Evolutionary conservation across 2,888 invertebrate genomes (phyloP), one percentile per base, ranked within the genome.

Genomic region (Lepidochitona cinerea): DNA sequence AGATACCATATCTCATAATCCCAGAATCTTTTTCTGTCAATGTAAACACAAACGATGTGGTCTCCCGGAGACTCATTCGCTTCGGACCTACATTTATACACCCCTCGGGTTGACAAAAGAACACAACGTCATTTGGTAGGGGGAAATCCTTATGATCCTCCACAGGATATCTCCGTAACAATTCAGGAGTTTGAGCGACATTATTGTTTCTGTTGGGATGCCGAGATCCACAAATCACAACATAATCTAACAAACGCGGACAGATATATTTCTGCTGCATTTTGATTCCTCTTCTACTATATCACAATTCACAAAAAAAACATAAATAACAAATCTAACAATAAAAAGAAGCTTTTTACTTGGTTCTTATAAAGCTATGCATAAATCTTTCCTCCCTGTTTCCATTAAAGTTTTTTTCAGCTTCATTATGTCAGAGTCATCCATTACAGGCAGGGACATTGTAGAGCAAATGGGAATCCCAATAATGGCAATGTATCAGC

Each of bases 101-200:
- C 72, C 99, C 99, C 92, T 99, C 99, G 0, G 99, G 99, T 91
- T 99, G 99, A 89, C 99, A 99, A 92, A 99, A 99, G 92, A 97
- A 99, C 35, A 99, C 98, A 94, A 99, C 98, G 91, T 99, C 99
- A 88, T 97, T 93, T 0, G 99, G 98, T 85, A 99, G 92, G 0
- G 97, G 96, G 91, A 99, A 99, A 92, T 99, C 99, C 70, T 95
- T 94, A 92, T 98, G 98, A 92, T 98, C 97, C 84, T 96, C 96
- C 33, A 96, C 93, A 0, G 98, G 98, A 91, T 98, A 99, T 18
- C 92, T 94, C 29, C 98, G 94, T 72, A 99, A 92, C 71, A 99
- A 92, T 91, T 99, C 98, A 18, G 99, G 99, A 14, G 96, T 95
- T 95, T 97, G 91, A 91, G 92, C 91, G 53, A 90, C 87, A 79